Evolutionary conservation across 2,888 invertebrate species (phyloP).

Genomic region (Pristionchus exspectatus): DNA sequence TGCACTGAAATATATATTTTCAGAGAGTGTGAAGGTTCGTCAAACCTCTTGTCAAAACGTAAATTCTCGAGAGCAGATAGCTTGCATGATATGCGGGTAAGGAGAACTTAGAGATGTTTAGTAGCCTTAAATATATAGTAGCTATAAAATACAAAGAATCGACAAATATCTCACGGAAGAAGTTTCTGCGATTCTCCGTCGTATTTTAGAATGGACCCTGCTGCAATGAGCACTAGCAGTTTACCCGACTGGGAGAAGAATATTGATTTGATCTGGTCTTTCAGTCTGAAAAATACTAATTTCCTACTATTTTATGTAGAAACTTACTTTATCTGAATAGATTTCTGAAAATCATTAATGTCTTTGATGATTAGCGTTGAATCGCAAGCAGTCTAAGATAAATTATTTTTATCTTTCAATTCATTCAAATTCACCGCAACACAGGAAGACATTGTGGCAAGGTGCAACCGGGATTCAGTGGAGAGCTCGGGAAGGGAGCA

Average conservation of each 20-base stretch:
- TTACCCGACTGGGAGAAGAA: conserved; percentile 12
- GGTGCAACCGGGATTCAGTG: conserved; percentile 8
- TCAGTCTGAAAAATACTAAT: background rate
- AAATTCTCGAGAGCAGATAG: conserved; percentile 37
- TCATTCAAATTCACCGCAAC: background rate
- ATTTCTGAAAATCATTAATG: background rate
- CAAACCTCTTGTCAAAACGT: conserved; percentile 3
- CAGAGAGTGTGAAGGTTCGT: background rate
- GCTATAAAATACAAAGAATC: too few species aligned
- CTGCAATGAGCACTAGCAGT: background rate
- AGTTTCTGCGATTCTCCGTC: background rate
- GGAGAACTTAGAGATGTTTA: background rate
- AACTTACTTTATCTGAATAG: background rate
- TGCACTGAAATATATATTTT: background rate
- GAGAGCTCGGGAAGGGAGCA: conserved; percentile 4
- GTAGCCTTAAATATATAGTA: background rate
- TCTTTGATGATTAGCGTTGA: background rate
- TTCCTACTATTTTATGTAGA: background rate
- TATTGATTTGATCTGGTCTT: conserved; percentile 24
- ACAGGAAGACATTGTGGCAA: background rate
- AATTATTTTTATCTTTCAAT: background rate
- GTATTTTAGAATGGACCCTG: background rate
- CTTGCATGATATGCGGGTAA: background rate
- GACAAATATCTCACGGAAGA: background rate
- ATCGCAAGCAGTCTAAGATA: background rate